Base-by-base conservation (phyloP, 2,113 vertebrate species). In the Sigmodon hispidus region DNA sequence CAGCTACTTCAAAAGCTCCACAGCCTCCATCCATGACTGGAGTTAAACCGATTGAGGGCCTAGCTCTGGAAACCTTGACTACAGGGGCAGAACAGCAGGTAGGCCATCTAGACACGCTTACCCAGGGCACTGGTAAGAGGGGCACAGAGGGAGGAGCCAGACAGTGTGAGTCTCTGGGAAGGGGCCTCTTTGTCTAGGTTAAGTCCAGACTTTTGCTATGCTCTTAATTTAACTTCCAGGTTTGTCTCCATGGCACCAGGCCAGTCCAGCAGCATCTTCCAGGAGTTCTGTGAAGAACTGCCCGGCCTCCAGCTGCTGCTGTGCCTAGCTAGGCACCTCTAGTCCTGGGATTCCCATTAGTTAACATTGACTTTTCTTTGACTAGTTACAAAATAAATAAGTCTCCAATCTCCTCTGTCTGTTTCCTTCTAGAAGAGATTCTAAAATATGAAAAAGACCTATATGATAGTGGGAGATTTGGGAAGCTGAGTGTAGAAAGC, bases 351-450 rank as follows among this genome's bases (percentile, higher is more conserved):
- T 87, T 87, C 67, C 67, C 50, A 65, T 75, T 55, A 79, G 40
- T 80, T 73, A 45, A 88, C 81, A 73, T 15, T 55, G 93, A 77
- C 40, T 93, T 86, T 94, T 69, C 73, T 36, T 94, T 59, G 59
- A 55, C 50, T 67, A 55, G 75, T 50, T 59, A 45, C 26, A 48
- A 15, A n/a, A 34, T 45, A n/a, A 19, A 75, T 40, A 86, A 65
- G n/a, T 61, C 15, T 24, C 70, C 72, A 40, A 26, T 36, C 50
- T 81, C 31, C 79, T 84, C 48, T 63, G 61, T 87, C 75, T 76
- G 80, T 76, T 29, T 79, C 36, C 93, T 84, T 77, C 61, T 85
- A 55, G 52, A 26, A 94, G 52, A 93, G 63, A 94, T 43, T 91
- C 63, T 73, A 55, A 87, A 43, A 29, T 72, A 59, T 70, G 13